Conservation (phyloP, 2,113 vertebrate species). For the Calyptommatus sinebrachiatus region DNA sequence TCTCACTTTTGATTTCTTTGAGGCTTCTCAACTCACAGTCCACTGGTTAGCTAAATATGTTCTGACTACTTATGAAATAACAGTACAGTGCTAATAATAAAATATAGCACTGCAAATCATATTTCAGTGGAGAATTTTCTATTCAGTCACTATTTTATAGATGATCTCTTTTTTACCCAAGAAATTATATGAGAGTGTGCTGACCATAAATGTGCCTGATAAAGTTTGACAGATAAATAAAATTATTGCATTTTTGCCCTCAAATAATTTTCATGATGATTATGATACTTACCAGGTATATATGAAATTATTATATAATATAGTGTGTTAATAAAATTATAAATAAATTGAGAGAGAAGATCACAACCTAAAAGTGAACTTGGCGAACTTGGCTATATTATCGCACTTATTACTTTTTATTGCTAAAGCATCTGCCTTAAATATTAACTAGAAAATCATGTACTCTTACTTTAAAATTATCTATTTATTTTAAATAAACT, state of each 20-base stretch:
- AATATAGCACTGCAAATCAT: not conserved
- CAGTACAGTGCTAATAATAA: no score
- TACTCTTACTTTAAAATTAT: not conserved
- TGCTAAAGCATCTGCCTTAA: not conserved
- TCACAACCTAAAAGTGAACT: not conserved
- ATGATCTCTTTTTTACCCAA: fast-evolving
- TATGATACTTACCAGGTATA: not conserved
- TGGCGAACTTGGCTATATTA: not conserved
- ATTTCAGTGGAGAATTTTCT: not conserved
- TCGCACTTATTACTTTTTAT: not conserved
- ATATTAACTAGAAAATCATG: not conserved
- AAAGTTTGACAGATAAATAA: not conserved
- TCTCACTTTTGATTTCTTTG: no score
- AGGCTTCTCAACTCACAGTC: no score
- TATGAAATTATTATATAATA: not conserved
- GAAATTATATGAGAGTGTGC: not conserved
- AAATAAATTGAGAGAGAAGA: not conserved
- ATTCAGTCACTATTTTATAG: not conserved
- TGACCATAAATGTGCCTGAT: fast-evolving
- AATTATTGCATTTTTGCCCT: not conserved
- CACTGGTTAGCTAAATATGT: no score
- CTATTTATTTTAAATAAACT: not conserved
- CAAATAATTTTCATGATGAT: not conserved
- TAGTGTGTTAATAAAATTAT: not conserved
- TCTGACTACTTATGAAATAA: no score